Evolutionary conservation across 2,797 vertebrate species (phyloP).

Genomic region (Fundulus diaphanus): DNA sequence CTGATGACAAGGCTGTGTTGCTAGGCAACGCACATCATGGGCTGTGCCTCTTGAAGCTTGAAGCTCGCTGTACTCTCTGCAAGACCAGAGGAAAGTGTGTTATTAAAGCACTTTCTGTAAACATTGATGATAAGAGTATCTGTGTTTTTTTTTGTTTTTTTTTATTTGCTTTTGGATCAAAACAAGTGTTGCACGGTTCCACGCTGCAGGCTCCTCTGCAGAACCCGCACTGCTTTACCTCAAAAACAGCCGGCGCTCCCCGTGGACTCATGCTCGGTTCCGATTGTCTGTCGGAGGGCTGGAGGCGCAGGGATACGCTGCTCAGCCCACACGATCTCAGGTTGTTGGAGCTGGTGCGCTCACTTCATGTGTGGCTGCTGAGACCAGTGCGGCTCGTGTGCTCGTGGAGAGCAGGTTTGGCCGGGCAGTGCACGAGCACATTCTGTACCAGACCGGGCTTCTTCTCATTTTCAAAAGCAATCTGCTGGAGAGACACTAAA

Average conservation of each 20-base stretch:
- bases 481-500: slow-evolving; percentile 13
- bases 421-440: slow-evolving; percentile 37
- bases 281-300: slow-evolving; percentile 49
- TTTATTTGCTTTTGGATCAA: too few species aligned
- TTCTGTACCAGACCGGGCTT: slow-evolving; percentile 26
- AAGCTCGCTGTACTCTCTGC: slow-evolving; percentile 76
- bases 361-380: slow-evolving; percentile 42
- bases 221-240: slow-evolving; percentile 21
- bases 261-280: slow-evolving; percentile 36
- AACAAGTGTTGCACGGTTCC: slow-evolving; percentile 10
- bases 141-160: neutral
- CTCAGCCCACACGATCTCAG: slow-evolving; percentile 64
- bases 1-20: slow-evolving; percentile 90
- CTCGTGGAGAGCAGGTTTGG: slow-evolving; percentile 20
- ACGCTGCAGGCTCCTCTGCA: slow-evolving; percentile 9
- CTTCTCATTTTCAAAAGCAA: slow-evolving; percentile 22
- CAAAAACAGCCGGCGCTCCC: slow-evolving; percentile 36
- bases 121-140: slow-evolving; percentile 9
- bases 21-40: slow-evolving; percentile 87
- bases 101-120: slow-evolving; percentile 25
- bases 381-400: slow-evolving; percentile 33
- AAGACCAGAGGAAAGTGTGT: slow-evolving; percentile 66
- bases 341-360: slow-evolving; percentile 57
- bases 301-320: slow-evolving; percentile 56
- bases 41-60: slow-evolving; percentile 85